Evolutionary conservation across 2,888 invertebrate genomes (phyloP).

Genomic region (Eudasyphora cyanicolor): DNA sequence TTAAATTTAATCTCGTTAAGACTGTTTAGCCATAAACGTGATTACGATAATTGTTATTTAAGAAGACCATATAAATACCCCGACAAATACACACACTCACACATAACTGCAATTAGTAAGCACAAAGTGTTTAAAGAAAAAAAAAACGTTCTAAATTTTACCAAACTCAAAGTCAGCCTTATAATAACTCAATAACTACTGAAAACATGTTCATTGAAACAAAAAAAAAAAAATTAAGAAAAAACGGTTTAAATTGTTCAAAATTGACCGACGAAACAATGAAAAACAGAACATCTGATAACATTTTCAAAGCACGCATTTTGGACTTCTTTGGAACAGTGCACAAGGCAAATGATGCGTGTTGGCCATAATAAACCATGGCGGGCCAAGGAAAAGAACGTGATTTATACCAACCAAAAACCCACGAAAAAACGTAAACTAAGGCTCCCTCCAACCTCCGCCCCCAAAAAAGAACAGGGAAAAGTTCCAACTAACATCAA

Average conservation of each 20-base stretch:
- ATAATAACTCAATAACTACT: slow-evolving; percentile 6
- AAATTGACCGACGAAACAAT: too few species aligned
- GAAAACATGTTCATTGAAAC: background rate
- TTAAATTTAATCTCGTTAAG: slow-evolving; percentile 55
- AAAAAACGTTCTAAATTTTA: slow-evolving; percentile 52
- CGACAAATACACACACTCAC: slow-evolving; percentile 22
- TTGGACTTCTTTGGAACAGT: background rate
- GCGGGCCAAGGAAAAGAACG: slow-evolving; percentile 57
- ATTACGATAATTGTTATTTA: slow-evolving; percentile 58
- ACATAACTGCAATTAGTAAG: slow-evolving; percentile 48
- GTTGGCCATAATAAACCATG: slow-evolving; percentile 23
- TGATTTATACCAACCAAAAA: slow-evolving; percentile 53
- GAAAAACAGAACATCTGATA: slow-evolving; percentile 55
- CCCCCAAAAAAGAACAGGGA: background rate
- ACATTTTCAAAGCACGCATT: slow-evolving; percentile 60
- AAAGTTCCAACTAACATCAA: slow-evolving; percentile 7
- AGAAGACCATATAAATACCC: slow-evolving; percentile 41
- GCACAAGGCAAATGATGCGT: slow-evolving; percentile 28
- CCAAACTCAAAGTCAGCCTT: background rate
- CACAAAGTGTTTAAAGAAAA: slow-evolving; percentile 35
- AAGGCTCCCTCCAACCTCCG: background rate
- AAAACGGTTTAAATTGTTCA: background rate
- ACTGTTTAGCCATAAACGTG: slow-evolving; percentile 45
- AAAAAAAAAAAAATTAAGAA: slow-evolving; percentile 4
- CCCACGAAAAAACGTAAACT: slow-evolving; percentile 1